Evolutionary conservation across 92 coral and sea anemone genomes (phyloP).

Genomic region (Parazoanthus darwini): DNA sequence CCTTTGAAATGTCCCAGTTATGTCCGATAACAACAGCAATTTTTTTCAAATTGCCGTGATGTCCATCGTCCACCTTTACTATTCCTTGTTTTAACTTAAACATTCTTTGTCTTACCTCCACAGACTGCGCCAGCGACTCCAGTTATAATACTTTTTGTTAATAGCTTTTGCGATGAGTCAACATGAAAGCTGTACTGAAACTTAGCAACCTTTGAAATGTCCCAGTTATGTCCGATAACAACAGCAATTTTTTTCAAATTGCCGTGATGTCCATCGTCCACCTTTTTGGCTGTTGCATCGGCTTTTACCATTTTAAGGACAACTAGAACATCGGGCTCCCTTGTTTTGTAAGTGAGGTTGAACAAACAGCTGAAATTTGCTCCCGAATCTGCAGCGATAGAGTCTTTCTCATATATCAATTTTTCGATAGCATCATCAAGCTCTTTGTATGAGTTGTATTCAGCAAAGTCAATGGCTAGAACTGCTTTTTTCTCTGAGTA

Average conservation of each 20-base stretch:
- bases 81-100: background rate
- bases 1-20: background rate
- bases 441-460: background rate
- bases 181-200: background rate
- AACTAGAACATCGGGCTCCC: background rate
- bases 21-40: conserved; percentile 2
- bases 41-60: background rate
- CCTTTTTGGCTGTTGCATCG: background rate
- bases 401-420: background rate
- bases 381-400: background rate
- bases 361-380: background rate
- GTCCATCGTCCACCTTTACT: background rate
- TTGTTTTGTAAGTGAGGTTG: background rate
- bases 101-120: background rate
- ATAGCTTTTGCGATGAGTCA: background rate
- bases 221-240: background rate
- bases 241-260: background rate
- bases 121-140: background rate
- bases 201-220: background rate
- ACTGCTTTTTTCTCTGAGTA: background rate
- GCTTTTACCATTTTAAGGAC: background rate
- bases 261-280: background rate
- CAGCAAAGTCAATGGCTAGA: background rate
- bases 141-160: too few relatives aligned
- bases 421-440: background rate